Base-by-base conservation (phyloP, 2,113 vertebrate genomes). In the Cyprinodon brontotheroides region DNA sequence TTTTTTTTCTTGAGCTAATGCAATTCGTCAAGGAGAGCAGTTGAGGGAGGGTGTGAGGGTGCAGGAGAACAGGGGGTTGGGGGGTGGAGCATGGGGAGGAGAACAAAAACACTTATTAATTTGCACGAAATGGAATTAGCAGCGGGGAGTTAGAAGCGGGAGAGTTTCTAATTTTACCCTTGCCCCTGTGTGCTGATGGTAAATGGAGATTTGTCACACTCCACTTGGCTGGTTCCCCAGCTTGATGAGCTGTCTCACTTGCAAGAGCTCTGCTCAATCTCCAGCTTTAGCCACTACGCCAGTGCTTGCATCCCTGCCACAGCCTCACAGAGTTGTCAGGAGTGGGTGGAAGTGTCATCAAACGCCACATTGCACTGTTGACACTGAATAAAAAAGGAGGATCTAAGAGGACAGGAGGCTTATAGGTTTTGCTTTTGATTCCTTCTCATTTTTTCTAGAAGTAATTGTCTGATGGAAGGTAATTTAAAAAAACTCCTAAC, bases 161-260 rank as follows among this genome's bases (percentile, higher is more conserved):
- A 2, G 82, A 90, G 79, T 89, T 93, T 92, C 92, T 93, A 92
- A 79, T 92, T 96, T 93, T 92, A 95, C 94, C 94, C 94, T 87
- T 93, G 91, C 88, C 93, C 92, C 92, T 84, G 88, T 93, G 93
- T 68, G 92, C 87, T 65, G 93, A 95, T 94, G 93, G 95, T 94
- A 95, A 94, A 95, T 95, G 94, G 93, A 95, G 95, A 96, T 96
- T 96, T 95, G 95, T 96, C 94, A 95, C 95, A 94, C 95, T 95
- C 92, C 92, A 94, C 95, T 96, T 95, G 94, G 94, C 95, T 81
- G 92, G 85, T 75, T 95, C 95, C 94, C 93, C 77, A 85, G 87
- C 92, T 84, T 85, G 89, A 93, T 89, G 93, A 95, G 93, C 90
- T 94, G 89, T 93, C 82, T 89, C 83, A 89, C 91, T 93, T 90